Conservation (phyloP, 2,888 invertebrate species). For the Cordilura impudica region DNA sequence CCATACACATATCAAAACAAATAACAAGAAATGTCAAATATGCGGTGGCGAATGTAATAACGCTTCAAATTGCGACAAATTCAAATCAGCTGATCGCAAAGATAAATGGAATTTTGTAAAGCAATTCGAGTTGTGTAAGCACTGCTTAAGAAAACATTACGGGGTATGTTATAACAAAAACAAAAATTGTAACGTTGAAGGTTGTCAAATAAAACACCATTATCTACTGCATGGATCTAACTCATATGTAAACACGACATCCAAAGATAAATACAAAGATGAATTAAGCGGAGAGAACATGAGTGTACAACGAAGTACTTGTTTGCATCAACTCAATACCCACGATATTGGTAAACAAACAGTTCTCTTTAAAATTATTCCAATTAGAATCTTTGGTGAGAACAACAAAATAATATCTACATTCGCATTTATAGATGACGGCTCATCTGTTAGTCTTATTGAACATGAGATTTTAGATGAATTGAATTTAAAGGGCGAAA, state of each 20-base stretch:
- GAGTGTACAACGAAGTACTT: not conserved
- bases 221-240: no score
- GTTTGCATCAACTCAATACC: conserved; percentile 4
- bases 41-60: conserved; percentile 32
- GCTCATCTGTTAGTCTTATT: conserved; percentile 59
- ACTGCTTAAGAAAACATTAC: conserved; percentile 43
- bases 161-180: no score
- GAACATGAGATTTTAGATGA: conserved; percentile 47
- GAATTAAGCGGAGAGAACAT: no score
- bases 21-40: conserved; percentile 35
- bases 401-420: conserved; percentile 50
- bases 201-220: conserved; percentile 38
- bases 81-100: conserved; percentile 21
- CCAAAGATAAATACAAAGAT: no score
- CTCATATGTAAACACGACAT: no score
- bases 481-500: conserved; percentile 44
- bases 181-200: no score
- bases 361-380: conserved; percentile 29
- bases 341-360: conserved; percentile 14
- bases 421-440: conserved; percentile 61
- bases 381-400: conserved; percentile 31
- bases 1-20: conserved; percentile 14
- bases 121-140: conserved; percentile 30
- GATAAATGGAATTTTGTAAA: conserved; percentile 47
- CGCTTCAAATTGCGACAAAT: conserved; percentile 32